Evolutionary conservation across 2,797 vertebrate species (phyloP), one percentile per base, ranked within the genome.

Genomic region (Coendou prehensilis): DNA sequence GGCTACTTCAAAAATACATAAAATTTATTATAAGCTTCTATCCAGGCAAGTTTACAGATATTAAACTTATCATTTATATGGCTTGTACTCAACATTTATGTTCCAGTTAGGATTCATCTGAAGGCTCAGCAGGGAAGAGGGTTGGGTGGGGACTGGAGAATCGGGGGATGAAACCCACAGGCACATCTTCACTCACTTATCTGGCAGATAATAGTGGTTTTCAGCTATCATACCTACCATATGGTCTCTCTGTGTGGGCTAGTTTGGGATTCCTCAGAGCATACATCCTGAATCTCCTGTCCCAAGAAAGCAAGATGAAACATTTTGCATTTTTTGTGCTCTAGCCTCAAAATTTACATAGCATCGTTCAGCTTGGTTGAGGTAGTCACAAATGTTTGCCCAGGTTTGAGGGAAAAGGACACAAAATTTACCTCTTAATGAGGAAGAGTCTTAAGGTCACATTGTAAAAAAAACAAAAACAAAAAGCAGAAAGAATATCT

Each of bases 371-470:
- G 20, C 22, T 87, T 45, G 17, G 33, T 90, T 73, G 83, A 84
- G 20, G 15, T 33, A 61, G 11, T 52, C 28, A 54, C 61, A 94
- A 93, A 76, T 93, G 15, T 95, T 91, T 91, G n/a, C 30, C 41
- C 28, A 64, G 47, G 2, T 80, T 89, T 63, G 47, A 88, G 6
- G 41, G 15, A 41, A 57, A 87, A 82, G 4, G 57, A 41, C 41
- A 81, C 90, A 86, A 84, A 67, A 6, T 26, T 54, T 28, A 73
- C 80, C 33, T 93, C 63, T 69, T 45, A 28, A 41, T 57, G 52
- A 71, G 47, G 33, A 89, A 1, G 30, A 78, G 0, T 75, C 5
- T 86, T 87, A 76, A 94, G 50, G n/a, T 94, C 33, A 54, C 26
- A 26, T 41, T 95, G 52, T 2, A 61, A 63, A 63, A 89, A 82